A percentile compares a stretch with the other conserved stretches of the same genome.
These are phyloP conservation scores for Mycteria americana DNA, from an alignment of 2,797 vertebrate genomes.

Conservation along the genomic window DNA sequence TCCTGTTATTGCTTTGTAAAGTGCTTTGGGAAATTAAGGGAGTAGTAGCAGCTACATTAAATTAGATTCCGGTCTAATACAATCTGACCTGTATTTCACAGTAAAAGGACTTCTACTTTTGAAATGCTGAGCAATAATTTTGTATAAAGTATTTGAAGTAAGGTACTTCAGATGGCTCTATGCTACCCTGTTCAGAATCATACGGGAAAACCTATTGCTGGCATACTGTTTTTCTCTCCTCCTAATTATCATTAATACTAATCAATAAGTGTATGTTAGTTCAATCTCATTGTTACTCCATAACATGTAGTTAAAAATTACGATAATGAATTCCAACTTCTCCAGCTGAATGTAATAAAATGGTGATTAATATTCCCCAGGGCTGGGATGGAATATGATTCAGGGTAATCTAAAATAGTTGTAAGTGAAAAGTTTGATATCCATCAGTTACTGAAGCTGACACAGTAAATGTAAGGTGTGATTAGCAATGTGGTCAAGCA, in stretches of 20 bases:
- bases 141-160: neutral
- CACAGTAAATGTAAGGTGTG: neutral
- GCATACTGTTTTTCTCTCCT: neutral
- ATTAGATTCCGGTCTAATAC: slow-evolving; percentile 5
- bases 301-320: slow-evolving; percentile 11
- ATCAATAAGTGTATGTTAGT: slow-evolving; percentile 30
- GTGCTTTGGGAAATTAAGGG: slow-evolving; percentile 15
- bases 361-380: slow-evolving; percentile 28
- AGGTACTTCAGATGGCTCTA: neutral
- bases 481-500: neutral
- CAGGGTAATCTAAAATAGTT: neutral
- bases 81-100: slow-evolving; percentile 5
- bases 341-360: slow-evolving; percentile 28
- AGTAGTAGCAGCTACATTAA: neutral
- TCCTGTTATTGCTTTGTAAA: slow-evolving; percentile 16
- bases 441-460: neutral
- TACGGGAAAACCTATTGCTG: neutral
- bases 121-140: neutral
- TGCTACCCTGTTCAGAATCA: neutral
- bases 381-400: neutral
- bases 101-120: neutral
- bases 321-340: neutral
- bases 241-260: slow-evolving; percentile 18
- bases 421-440: neutral
- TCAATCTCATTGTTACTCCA: slow-evolving; percentile 13